Evolutionary conservation across 2,888 invertebrate species (phyloP), one percentile per base, ranked within the genome.

Genomic region (Steinernema scapterisci): DNA sequence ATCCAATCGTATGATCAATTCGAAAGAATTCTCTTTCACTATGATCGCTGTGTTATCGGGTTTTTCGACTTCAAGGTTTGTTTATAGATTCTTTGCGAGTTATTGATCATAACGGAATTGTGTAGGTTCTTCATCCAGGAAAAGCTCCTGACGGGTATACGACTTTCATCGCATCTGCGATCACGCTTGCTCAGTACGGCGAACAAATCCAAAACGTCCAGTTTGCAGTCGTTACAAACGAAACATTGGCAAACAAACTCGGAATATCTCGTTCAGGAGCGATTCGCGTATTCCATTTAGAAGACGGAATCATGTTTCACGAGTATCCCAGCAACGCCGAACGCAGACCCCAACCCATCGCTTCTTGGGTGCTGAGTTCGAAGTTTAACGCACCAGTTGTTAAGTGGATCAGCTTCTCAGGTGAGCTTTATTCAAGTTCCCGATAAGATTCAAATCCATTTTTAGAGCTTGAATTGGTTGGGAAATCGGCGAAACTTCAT

Each of bases 21-120:
- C 16, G 27, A 38, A 9, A 25, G 38, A 23, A 19, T 43, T 23
- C 31, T 44, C 19, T 21, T 16, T 7, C 25, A 72, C 27, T 79
- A 73, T 54, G 79, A 78, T 38, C 73, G 56, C 16, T 45, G 76
- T 44, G 78, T 76, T 25, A 23, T 77, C 25, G 78, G 75, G 19
- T 78, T 80, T 63, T 76, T 78, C 46, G 70, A 76, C 11, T 72
- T 76, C 9, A 43, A 77, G 38, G 78, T 72, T 21, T 23, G 56
- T n/a, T n/a, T n/a, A n/a, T n/a, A n/a, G n/a, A n/a, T n/a, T n/a
- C n/a, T n/a, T n/a, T n/a, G n/a, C n/a, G n/a, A n/a, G n/a, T n/a
- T n/a, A n/a, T n/a, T n/a, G n/a, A n/a, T n/a, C n/a, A n/a, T n/a
- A n/a, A n/a, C n/a, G n/a, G n/a, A n/a, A n/a, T n/a, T n/a, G n/a